phyloP scores from a whole-genome alignment of 2,797 vertebrate genomes.

The Mastacembelus armatus region DNA sequence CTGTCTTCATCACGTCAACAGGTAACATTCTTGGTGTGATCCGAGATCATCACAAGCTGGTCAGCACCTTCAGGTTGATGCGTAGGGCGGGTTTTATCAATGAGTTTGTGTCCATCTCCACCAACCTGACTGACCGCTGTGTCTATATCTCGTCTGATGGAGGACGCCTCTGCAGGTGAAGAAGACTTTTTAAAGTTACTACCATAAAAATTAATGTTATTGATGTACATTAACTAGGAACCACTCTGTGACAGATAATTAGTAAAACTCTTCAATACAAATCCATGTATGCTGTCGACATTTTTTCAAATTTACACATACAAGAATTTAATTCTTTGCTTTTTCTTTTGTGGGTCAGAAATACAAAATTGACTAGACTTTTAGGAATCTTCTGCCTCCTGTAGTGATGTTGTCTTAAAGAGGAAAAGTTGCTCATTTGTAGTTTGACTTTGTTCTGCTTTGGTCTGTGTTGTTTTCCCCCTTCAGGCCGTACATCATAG shows the following conservation, averaged over 20 bases:
- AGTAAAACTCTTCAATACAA: neutral
- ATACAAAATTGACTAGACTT: neutral
- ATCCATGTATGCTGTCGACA: too few species aligned
- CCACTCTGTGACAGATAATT: neutral
- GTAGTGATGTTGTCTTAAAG: neutral
- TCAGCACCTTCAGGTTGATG: constrained; percentile 96
- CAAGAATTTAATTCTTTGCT: neutral
- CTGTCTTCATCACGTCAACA: constrained; percentile 53
- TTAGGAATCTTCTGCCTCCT: neutral
- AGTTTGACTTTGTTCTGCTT: constrained; percentile 3
- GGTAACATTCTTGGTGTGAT: constrained; percentile 98
- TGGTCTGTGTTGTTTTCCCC: constrained; percentile 5
- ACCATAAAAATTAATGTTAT: neutral
- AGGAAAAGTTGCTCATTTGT: neutral
- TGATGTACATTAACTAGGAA: neutral
- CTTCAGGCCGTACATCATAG: constrained; percentile 96
- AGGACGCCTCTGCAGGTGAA: constrained; percentile 94
- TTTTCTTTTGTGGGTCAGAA: neutral
- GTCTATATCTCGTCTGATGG: constrained; percentile 99
- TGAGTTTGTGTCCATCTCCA: constrained; percentile 98
- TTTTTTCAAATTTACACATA: neutral
- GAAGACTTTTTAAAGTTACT: neutral
- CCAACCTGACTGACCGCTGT: constrained; percentile 94
- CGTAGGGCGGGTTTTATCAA: constrained; percentile 96
- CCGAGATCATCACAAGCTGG: constrained; percentile 92